Percentiles rank a stretch among this genome's conserved stretches.
Evolutionary conservation across 2,888 invertebrate genomes (phyloP).

Genomic region (Dryocosmus kuriphilus): DNA sequence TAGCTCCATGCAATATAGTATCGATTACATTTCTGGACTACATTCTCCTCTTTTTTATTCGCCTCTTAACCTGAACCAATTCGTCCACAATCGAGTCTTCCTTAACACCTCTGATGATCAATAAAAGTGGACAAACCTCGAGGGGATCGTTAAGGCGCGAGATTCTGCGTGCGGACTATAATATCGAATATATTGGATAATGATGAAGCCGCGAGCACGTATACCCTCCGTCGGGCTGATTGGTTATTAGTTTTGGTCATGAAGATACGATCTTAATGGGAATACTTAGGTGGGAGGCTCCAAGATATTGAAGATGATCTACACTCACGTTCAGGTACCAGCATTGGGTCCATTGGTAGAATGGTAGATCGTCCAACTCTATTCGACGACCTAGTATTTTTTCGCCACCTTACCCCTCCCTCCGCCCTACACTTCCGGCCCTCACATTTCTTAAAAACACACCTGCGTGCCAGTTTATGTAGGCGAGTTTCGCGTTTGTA

Average conservation of each 20-base stretch:
- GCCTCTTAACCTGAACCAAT: not conserved
- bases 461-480: not conserved
- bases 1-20: not conserved
- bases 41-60: not conserved
- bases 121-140: conserved; percentile 28
- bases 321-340: conserved; percentile 63
- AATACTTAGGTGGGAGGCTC: conserved; percentile 76
- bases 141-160: conserved; percentile 23
- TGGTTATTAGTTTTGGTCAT: conserved; percentile 75
- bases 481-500: conserved; percentile 45
- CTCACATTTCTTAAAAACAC: not conserved
- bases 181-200: conserved; percentile 71
- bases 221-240: conserved; percentile 69
- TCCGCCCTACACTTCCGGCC: too few species aligned
- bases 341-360: conserved; percentile 37
- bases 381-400: conserved; percentile 38
- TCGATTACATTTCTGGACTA: not conserved
- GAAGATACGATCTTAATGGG: conserved; percentile 74
- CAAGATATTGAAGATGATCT: conserved; percentile 72
- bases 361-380: conserved; percentile 36
- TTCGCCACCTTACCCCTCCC: conserved; percentile 12
- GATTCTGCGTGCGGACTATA: conserved; percentile 56
- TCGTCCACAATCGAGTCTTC: conserved; percentile 4
- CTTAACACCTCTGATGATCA: conserved; percentile 5
- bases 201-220: conserved; percentile 71